Conservation (phyloP, 1,140 invertebrate species). For the Mizuhopecten yessoensis region DNA sequence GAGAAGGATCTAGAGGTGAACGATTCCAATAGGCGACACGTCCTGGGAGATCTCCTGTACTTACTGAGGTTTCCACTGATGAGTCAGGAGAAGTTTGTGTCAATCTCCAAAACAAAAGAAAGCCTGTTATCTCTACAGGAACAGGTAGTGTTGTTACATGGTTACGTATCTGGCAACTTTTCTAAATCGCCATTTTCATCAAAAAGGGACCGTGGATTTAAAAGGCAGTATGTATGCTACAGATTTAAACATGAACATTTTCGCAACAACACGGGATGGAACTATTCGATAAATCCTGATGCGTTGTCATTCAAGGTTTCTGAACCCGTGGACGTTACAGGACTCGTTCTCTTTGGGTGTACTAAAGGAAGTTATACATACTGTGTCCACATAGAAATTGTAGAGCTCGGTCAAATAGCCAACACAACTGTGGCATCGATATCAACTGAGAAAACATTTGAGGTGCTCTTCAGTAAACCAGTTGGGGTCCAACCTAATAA, state of each 20-base stretch:
- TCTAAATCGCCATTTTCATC: neutral
- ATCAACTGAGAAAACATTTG: constrained; percentile 52
- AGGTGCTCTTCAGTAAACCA: constrained; percentile 44
- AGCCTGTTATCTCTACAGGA: constrained; percentile 5
- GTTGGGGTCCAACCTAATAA: constrained; percentile 15
- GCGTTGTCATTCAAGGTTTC: neutral
- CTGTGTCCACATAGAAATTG: constrained; percentile 40
- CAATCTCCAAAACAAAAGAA: constrained; percentile 18
- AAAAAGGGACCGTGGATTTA: neutral
- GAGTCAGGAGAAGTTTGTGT: constrained; percentile 54
- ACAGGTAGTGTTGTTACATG: constrained; percentile 43
- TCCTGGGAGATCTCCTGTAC: constrained; percentile 55
- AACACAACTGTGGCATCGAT: neutral
- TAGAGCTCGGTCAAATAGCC: neutral
- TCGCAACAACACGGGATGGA: too few relatives aligned
- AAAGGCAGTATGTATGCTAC: constrained; percentile 28
- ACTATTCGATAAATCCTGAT: neutral
- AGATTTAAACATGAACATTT: too few relatives aligned
- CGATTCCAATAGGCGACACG: constrained; percentile 51
- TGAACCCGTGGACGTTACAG: neutral
- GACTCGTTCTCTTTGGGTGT: constrained; percentile 41
- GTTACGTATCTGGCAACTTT: constrained; percentile 41
- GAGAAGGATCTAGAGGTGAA: constrained; percentile 46
- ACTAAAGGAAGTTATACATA: constrained; percentile 24
- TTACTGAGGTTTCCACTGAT: constrained; percentile 66